These are phyloP conservation scores for Alentia gelatinosa DNA, from an alignment of 2,888 invertebrate genomes.

Conservation along the genomic window DNA sequence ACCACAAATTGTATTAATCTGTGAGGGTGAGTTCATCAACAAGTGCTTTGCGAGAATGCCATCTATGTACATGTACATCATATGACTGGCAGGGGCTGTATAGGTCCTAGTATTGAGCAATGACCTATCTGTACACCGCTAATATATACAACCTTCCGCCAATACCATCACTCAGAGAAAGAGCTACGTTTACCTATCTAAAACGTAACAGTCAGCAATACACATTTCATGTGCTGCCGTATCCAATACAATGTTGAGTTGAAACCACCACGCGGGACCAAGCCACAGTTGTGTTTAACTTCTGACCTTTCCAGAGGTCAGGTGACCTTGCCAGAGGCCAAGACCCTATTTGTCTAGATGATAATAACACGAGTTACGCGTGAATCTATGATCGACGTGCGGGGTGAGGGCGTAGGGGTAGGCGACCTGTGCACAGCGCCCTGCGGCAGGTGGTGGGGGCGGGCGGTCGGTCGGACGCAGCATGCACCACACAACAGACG, in stretches of 20 bases:
- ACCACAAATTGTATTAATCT: no score
- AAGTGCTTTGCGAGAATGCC: not conserved
- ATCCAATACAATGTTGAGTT: no score
- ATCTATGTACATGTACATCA: not conserved
- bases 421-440: no score
- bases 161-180: not conserved
- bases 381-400: no score
- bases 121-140: not conserved
- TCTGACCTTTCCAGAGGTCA: constrained; percentile 1
- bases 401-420: no score
- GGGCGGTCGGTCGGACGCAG: no score
- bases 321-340: not conserved
- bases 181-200: not conserved
- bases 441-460: no score
- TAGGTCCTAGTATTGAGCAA: no score
- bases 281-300: no score
- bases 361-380: not conserved
- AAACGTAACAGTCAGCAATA: no score
- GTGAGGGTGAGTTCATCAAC: not conserved
- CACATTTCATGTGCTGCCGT: not conserved
- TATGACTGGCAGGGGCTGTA: constrained; percentile 1
- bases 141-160: not conserved
- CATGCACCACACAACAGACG: no score
- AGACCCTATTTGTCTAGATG: not conserved
- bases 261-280: no score